phyloP scores from a whole-genome alignment of 2,113 vertebrate genomes.

The Rhinogobius similis region DNA sequence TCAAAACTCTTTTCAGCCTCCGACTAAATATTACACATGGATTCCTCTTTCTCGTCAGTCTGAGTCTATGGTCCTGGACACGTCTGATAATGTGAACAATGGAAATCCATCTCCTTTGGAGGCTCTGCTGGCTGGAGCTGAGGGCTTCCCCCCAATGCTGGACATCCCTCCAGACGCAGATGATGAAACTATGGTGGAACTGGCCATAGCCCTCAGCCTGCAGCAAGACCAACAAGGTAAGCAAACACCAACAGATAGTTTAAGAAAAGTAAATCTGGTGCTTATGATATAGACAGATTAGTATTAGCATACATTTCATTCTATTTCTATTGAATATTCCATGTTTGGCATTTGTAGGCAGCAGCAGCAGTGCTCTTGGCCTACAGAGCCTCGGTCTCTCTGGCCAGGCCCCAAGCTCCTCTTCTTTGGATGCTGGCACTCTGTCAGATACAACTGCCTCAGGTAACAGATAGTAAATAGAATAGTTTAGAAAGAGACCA shows the following conservation, averaged over 20 bases:
- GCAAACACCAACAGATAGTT: background rate
- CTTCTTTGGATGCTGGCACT: constrained; percentile 94
- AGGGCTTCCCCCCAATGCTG: constrained; percentile 97
- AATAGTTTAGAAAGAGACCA: background rate
- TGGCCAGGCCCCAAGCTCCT: constrained; percentile 97
- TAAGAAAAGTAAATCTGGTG: background rate
- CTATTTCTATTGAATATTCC: background rate
- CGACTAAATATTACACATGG: background rate
- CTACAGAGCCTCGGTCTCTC: constrained; percentile 94
- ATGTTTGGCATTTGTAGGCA: constrained; percentile 79
- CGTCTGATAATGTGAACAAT: constrained; percentile 94
- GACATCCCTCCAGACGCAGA: constrained; percentile 98
- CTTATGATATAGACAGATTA: background rate
- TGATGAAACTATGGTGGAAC: constrained; percentile 98
- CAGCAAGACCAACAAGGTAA: constrained; percentile 96
- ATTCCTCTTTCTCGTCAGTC: constrained; percentile 77
- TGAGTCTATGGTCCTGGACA: constrained; percentile 98
- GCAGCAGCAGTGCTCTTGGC: constrained; percentile 96
- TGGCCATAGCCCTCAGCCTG: constrained; percentile 96
- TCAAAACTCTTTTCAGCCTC: background rate
- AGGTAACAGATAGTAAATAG: constrained; percentile 81
- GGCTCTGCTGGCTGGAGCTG: constrained; percentile 94
- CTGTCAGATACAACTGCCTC: constrained; percentile 98
- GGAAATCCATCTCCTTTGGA: constrained; percentile 97
- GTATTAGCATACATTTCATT: background rate